Percentiles rank a stretch among this genome's conserved stretches.
These are phyloP conservation scores for Nothura maculosa DNA, from an alignment of 2,797 vertebrate species.

Conservation along the genomic window DNA sequence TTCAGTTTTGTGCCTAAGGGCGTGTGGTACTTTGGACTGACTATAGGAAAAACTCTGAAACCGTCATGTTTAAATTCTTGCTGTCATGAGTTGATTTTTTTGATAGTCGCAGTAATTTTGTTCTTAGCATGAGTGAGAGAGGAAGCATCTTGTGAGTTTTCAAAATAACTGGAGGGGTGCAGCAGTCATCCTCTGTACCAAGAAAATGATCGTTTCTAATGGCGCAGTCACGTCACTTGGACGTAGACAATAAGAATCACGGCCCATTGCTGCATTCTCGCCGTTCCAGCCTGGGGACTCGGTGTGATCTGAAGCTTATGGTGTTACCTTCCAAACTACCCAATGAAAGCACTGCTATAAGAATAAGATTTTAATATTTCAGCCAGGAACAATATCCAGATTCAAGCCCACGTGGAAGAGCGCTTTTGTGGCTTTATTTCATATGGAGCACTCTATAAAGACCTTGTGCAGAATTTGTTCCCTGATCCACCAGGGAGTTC, in stretches of 20 bases:
- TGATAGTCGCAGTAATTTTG: not conserved
- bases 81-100: not conserved
- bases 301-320: not conserved
- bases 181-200: not conserved
- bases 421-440: not conserved
- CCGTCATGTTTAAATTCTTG: not conserved
- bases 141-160: not conserved
- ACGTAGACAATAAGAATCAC: accelerated
- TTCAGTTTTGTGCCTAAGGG: accelerated
- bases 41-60: not conserved
- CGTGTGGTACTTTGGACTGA: not conserved
- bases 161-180: not conserved
- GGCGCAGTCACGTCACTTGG: not conserved
- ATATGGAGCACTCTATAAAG: not conserved
- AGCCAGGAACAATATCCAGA: not conserved
- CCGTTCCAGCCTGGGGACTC: not conserved
- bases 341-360: no score
- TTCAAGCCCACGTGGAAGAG: not conserved
- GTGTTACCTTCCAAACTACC: no score
- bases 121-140: not conserved
- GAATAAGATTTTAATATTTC: not conserved
- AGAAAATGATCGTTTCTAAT: not conserved
- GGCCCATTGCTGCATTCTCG: not conserved
- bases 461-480: not conserved
- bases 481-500: not conserved